Conservation (phyloP, 2,888 invertebrate species). For the Cactoblastis cactorum region DNA sequence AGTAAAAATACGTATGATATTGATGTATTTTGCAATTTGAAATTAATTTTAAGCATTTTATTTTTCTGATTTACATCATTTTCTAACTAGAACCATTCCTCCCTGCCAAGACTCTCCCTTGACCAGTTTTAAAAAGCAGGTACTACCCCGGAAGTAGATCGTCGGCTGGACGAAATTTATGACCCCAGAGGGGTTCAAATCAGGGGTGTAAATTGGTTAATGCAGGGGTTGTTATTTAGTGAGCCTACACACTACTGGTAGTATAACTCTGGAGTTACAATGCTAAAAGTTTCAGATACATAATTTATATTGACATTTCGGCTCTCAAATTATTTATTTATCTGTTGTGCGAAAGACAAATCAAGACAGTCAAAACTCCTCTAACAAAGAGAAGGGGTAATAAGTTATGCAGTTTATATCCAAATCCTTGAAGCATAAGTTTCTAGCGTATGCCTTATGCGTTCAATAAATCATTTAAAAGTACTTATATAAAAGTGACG, state of each 20-base stretch:
- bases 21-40: too few species aligned
- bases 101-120: not conserved
- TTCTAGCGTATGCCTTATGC: not conserved
- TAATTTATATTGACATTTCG: not conserved
- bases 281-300: constrained; percentile 6
- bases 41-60: too few species aligned
- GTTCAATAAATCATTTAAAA: too few species aligned
- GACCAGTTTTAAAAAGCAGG: constrained; percentile 51
- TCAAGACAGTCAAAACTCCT: not conserved
- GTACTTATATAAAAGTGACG: too few species aligned
- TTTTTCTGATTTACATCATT: too few species aligned
- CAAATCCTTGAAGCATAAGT: not conserved
- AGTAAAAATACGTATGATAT: too few species aligned
- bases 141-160: constrained; percentile 62
- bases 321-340: not conserved
- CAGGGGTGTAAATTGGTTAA: constrained; percentile 61
- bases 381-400: not conserved
- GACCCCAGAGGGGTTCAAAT: constrained; percentile 42
- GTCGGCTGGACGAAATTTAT: constrained; percentile 67
- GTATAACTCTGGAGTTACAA: too few species aligned
- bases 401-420: too few species aligned
- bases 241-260: constrained; percentile 21
- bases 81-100: not conserved
- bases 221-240: constrained; percentile 40
- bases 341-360: not conserved